A percentile compares a stretch with the other conserved stretches of the same genome.
Evolutionary conservation across 2,888 invertebrate species (phyloP).

Genomic region (Odontomyia ornata): DNA sequence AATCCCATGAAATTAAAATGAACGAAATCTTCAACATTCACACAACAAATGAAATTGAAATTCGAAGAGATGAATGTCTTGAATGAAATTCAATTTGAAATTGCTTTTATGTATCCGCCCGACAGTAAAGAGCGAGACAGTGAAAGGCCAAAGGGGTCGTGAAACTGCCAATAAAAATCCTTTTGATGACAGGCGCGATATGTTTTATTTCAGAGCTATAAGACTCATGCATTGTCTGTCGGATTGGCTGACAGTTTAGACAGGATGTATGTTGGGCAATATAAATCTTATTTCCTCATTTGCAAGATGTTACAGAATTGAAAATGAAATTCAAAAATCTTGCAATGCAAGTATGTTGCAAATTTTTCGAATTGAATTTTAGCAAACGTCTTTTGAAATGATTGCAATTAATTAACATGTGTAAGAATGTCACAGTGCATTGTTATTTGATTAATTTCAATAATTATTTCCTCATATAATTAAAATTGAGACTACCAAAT

Average conservation of each 20-base stretch:
- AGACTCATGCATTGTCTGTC: neutral
- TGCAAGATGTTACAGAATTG: neutral
- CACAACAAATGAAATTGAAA: neutral
- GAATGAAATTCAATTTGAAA: neutral
- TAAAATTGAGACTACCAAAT: no score
- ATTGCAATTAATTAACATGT: no score
- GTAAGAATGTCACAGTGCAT: no score
- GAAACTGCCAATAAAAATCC: constrained; percentile 31
- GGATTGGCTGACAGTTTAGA: constrained; percentile 6
- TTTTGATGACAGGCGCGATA: constrained; percentile 34
- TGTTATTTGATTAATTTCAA: no score
- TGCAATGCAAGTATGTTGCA: neutral
- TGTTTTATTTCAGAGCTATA: constrained; percentile 23
- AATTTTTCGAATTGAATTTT: neutral
- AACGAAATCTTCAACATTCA: constrained; percentile 14
- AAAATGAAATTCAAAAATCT: neutral
- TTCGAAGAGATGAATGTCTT: neutral
- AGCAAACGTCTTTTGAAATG: no score
- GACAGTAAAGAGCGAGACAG: neutral
- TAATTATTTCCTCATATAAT: no score
- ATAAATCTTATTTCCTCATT: neutral
- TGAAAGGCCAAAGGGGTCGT: constrained; percentile 9
- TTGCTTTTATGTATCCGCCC: constrained; percentile 4
- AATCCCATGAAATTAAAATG: constrained; percentile 18
- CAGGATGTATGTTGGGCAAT: neutral